Base-by-base conservation (phyloP, 37 sponge, comb jelly and placozoan genomes). In the Crambe crambe region DNA sequence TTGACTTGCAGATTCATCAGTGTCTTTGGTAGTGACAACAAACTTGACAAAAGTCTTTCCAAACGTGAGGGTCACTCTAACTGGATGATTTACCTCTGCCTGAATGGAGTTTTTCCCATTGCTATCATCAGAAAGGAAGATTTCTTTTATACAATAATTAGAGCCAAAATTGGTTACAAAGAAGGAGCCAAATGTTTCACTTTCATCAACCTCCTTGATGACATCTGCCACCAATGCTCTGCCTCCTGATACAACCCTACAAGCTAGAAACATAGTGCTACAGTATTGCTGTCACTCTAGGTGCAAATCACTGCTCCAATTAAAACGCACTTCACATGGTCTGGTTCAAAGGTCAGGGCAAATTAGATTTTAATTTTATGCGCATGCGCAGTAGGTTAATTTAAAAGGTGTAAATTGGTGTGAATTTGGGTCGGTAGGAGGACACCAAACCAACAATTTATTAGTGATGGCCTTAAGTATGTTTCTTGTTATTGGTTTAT, bases 1-100 rank as follows among this genome's bases (percentile, higher is more conserved):
- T 18, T 18, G 15, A 18, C 15, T 18, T 9, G 9, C 54, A n/a
- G n/a, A n/a, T n/a, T n/a, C n/a, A n/a, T n/a, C n/a, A n/a, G n/a
- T n/a, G 15, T 51, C 54, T 18, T 18, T 15, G 15, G 15, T 51
- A 18, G 54, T 51, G 9, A 51, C 54, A 51, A 51, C 54, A 51
- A 51, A 51, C 54, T 51, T 51, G 54, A 51, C 54, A 51, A 51
- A 51, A 51, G 54, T 51, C 54, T 51, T 51, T 51, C 54, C 54
- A 51, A 51, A 51, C 15, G 54, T 51, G 54, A 51, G 54, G 15
- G 54, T 18, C 15, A 51, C 54, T 51, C 54, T 51, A 51, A 51
- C 54, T 51, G 54, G 54, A 51, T 51, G 54, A 9, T 51, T 18
- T 51, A 15, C 15, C 54, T 51, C 54, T 9, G 54, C 15, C n/a